Conservation (phyloP, 2,888 invertebrate genomes). For the Drosophila niveifrons region DNA sequence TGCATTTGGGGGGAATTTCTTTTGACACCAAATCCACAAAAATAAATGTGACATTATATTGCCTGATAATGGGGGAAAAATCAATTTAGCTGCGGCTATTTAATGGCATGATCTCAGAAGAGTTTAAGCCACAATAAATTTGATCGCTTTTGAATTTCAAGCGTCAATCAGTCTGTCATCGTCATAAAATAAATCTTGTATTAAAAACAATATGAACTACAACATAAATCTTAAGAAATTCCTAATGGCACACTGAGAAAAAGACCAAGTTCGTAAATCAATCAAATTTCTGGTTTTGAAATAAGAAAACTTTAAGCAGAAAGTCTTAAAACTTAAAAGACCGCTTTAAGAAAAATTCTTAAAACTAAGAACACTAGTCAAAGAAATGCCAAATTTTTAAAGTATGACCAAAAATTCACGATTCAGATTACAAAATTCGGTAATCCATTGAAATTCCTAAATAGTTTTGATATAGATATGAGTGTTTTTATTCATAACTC, state of each 20-base stretch:
- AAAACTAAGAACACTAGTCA: too few species aligned
- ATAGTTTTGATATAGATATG: too few species aligned
- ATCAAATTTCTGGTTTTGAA: too few species aligned
- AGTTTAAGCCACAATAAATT: not conserved
- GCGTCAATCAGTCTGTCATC: not conserved
- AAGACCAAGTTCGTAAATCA: too few species aligned
- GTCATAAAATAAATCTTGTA: not conserved
- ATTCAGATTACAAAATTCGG: too few species aligned
- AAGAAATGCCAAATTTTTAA: too few species aligned
- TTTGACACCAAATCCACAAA: not conserved
- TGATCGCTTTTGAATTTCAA: not conserved
- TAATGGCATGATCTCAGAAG: slow-evolving; percentile 1
- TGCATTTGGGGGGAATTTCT: slow-evolving; percentile 6
- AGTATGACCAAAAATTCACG: too few species aligned
- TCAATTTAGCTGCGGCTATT: not conserved
- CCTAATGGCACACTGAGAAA: not conserved
- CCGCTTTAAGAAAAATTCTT: too few species aligned
- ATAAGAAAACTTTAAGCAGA: too few species aligned
- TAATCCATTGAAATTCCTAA: too few species aligned
- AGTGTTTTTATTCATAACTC: too few species aligned
- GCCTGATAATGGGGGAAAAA: not conserved
- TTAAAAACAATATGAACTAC: not conserved
- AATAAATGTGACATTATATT: not conserved
- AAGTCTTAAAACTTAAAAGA: too few species aligned
- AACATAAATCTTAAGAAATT: not conserved